These are phyloP conservation scores for Contarinia nasturtii DNA, from an alignment of 1,140 invertebrate species.

Conservation along the genomic window DNA sequence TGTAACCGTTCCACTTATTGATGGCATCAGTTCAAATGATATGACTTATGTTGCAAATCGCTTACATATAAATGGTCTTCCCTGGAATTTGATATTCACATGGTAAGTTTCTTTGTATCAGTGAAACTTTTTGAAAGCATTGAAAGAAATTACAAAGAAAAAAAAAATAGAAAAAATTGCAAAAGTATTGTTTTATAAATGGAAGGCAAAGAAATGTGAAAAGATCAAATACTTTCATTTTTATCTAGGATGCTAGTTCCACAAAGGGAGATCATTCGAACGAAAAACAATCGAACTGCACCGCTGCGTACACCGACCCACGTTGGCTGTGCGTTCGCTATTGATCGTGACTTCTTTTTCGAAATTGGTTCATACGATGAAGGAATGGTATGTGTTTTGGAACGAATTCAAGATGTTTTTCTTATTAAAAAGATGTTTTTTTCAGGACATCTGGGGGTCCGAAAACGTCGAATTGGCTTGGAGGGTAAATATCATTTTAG, in stretches of 20 bases:
- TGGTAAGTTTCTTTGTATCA: slow-evolving; percentile 38
- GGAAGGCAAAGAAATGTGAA: too few species aligned
- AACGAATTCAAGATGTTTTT: too few species aligned
- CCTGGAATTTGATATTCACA: slow-evolving; percentile 95
- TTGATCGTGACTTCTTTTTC: slow-evolving; percentile 76
- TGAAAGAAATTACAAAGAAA: too few species aligned
- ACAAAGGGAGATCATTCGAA: slow-evolving; percentile 32
- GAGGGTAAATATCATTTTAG: slow-evolving; percentile 48
- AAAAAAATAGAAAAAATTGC: too few species aligned
- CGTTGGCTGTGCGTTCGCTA: slow-evolving; percentile 87
- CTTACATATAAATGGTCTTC: slow-evolving; percentile 93
- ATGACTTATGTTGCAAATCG: slow-evolving; percentile 90
- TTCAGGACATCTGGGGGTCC: slow-evolving; percentile 62
- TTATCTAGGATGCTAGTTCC: slow-evolving; percentile 31
- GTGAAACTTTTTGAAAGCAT: too few species aligned
- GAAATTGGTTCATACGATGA: slow-evolving; percentile 81
- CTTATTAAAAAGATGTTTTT: neutral
- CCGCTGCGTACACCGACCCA: slow-evolving; percentile 84
- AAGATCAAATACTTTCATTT: neutral
- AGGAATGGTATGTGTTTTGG: too few species aligned
- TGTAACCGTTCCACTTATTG: slow-evolving; percentile 87
- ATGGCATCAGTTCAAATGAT: slow-evolving; percentile 92
- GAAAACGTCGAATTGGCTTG: slow-evolving; percentile 98
- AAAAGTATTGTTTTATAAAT: too few species aligned
- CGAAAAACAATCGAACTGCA: slow-evolving; percentile 41